These are phyloP conservation scores for Lamellibrachia satsuma DNA, from an alignment of 2,888 invertebrate species.

Conservation along the genomic window DNA sequence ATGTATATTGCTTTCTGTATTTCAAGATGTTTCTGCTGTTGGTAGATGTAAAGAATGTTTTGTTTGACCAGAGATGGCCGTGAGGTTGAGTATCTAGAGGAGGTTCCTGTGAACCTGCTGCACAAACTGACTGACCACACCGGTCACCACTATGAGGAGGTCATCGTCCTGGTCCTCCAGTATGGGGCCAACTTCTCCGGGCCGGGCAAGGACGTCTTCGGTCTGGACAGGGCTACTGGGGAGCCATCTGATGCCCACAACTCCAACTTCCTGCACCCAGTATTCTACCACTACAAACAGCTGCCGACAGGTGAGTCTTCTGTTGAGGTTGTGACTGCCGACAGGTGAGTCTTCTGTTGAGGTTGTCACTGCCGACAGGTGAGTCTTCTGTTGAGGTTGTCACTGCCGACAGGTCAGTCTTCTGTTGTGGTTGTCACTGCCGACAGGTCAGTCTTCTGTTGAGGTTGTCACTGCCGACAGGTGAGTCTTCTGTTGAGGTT, in stretches of 20 bases:
- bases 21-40: background rate
- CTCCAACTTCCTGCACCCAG: slow-evolving; percentile 68
- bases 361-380: no score
- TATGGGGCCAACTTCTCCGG: slow-evolving; percentile 43
- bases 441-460: no score
- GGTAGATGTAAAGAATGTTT: no score
- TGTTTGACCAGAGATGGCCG: background rate
- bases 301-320: slow-evolving; percentile 61
- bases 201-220: slow-evolving; percentile 65
- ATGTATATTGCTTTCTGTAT: background rate
- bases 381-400: no score
- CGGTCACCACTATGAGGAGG: slow-evolving; percentile 52
- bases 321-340: background rate
- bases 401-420: no score
- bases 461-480: no score
- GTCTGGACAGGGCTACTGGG: slow-evolving; percentile 62
- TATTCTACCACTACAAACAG: slow-evolving; percentile 64
- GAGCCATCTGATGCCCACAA: slow-evolving; percentile 63
- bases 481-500: no score
- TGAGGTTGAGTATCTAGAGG: slow-evolving; percentile 57
- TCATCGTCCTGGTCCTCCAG: slow-evolving; percentile 39
- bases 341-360: no score
- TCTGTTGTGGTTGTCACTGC: no score
- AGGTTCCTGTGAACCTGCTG: slow-evolving; percentile 64
- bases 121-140: slow-evolving; percentile 56